These are phyloP conservation scores for Eristalis intricaria DNA, from an alignment of 2,888 invertebrate genomes.

Conservation along the genomic window DNA sequence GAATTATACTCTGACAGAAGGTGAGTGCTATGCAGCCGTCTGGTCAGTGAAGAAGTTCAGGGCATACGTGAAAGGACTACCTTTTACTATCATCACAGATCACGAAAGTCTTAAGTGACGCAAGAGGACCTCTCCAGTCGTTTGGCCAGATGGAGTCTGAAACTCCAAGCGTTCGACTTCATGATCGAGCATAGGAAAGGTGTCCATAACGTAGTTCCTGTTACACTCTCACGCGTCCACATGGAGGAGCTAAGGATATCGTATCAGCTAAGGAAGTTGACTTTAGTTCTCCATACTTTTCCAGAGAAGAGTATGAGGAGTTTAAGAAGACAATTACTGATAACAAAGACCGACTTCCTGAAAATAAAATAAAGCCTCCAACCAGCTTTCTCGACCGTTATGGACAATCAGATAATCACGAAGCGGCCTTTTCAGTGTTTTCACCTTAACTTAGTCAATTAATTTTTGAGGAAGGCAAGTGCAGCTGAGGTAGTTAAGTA, in stretches of 20 bases:
- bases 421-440: too few relatives aligned
- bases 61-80: constrained; percentile 44
- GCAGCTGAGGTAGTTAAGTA: too few relatives aligned
- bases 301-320: background rate
- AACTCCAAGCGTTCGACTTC: too few relatives aligned
- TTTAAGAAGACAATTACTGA: too few relatives aligned
- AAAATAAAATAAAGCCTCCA: background rate
- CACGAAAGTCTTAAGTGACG: constrained; percentile 20
- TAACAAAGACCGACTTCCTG: too few relatives aligned
- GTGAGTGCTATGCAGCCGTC: constrained; percentile 6
- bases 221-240: constrained; percentile 10
- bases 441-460: too few relatives aligned
- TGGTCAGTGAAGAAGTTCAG: constrained; percentile 32
- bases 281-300: background rate
- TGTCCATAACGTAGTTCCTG: constrained; percentile 1
- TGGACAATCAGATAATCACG: background rate
- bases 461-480: too few relatives aligned
- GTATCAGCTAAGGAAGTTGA: background rate
- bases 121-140: constrained; percentile 12
- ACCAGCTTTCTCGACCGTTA: background rate
- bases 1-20: too few relatives aligned
- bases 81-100: constrained; percentile 27
- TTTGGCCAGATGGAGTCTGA: constrained; percentile 9
- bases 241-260: constrained; percentile 8
- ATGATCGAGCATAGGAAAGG: constrained; percentile 39